Conservation (phyloP, 1,140 invertebrate species). For the Bombus superbus region DNA sequence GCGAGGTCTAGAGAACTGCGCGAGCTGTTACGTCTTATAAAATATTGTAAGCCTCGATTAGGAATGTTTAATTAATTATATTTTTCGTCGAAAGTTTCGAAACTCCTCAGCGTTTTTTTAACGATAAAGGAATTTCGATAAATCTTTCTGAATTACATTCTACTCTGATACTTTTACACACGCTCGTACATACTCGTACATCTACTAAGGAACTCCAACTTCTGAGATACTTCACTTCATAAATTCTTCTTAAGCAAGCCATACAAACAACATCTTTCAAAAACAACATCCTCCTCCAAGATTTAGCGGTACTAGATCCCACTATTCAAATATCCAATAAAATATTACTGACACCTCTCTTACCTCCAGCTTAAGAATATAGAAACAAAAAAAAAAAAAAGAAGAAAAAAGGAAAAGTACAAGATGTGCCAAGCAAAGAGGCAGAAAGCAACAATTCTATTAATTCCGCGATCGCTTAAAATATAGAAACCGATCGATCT, state of each 20-base stretch:
- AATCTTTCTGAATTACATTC: neutral
- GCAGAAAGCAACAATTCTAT: neutral
- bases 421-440: neutral
- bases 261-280: neutral
- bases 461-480: neutral
- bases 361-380: neutral
- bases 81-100: neutral
- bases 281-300: neutral
- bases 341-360: no score
- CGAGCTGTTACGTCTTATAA: neutral
- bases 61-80: neutral
- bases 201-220: neutral
- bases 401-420: no score
- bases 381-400: no score
- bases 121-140: neutral
- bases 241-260: neutral
- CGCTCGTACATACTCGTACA: no score
- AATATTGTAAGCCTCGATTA: neutral
- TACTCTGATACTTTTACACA: no score
- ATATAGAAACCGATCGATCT: slow-evolving; percentile 33
- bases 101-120: neutral
- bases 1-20: neutral
- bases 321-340: no score
- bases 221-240: neutral
- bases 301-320: no score